These are phyloP conservation scores for Gnatocerus cornutus DNA, from an alignment of 2,888 invertebrate species.

Conservation along the genomic window DNA sequence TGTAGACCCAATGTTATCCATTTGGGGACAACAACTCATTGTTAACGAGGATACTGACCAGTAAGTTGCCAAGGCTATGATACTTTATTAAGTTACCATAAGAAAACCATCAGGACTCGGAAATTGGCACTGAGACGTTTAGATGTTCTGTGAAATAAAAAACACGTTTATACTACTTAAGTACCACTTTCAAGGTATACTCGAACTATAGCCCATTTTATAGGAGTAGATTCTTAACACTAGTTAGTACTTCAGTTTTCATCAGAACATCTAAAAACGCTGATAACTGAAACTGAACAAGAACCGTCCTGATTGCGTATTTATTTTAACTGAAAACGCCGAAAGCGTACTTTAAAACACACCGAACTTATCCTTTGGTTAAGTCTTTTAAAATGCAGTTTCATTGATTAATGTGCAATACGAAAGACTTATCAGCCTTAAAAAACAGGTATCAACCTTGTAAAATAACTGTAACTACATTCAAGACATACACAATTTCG, in stretches of 20 bases:
- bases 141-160: slow-evolving; percentile 34
- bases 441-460: slow-evolving; percentile 54
- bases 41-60: slow-evolving; percentile 98
- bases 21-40: slow-evolving; percentile 98
- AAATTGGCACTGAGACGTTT: slow-evolving; percentile 14
- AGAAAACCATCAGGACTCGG: slow-evolving; percentile 25
- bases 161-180: background rate
- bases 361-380: slow-evolving; percentile 6
- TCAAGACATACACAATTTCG: slow-evolving; percentile 52
- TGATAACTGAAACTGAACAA: background rate
- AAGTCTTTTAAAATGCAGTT: slow-evolving; percentile 56
- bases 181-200: background rate
- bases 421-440: slow-evolving; percentile 50
- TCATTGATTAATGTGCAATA: slow-evolving; percentile 58
- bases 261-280: slow-evolving; percentile 20
- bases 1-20: slow-evolving; percentile 98
- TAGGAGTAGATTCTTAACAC: background rate
- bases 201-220: background rate
- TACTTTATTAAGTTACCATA: slow-evolving; percentile 31
- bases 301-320: slow-evolving; percentile 7
- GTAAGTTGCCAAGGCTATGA: slow-evolving; percentile 78
- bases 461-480: slow-evolving; percentile 44
- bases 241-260: slow-evolving; percentile 8
- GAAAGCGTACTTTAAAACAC: slow-evolving; percentile 13
- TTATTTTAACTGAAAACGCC: background rate